Percentiles rank a stretch among this genome's conserved stretches.
phyloP scores from a whole-genome alignment of 2,797 vertebrate genomes.

The Scleropages formosus region DNA sequence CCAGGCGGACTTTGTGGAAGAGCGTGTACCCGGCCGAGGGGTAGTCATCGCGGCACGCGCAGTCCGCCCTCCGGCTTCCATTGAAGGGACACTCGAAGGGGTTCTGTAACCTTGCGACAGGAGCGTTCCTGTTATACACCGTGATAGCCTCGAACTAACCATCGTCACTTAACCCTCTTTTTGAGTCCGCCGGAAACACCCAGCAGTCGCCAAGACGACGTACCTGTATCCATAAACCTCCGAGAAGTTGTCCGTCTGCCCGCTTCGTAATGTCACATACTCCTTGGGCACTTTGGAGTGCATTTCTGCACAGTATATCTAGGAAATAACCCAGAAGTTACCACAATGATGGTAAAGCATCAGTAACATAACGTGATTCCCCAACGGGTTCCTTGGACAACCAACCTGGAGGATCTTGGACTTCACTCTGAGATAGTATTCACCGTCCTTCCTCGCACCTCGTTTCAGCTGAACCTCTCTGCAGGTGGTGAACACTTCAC shows the following conservation, averaged over 20 bases:
- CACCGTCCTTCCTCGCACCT: conserved; percentile 79
- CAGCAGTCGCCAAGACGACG: background rate
- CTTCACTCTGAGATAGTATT: conserved; percentile 81
- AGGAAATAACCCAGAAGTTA: conserved; percentile 39
- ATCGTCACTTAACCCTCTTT: background rate
- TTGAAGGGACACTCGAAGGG: conserved; percentile 93
- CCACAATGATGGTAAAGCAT: background rate
- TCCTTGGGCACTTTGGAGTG: conserved; percentile 82
- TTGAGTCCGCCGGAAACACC: background rate
- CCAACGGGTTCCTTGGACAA: conserved; percentile 10
- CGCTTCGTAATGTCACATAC: conserved; percentile 84
- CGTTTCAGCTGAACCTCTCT: conserved; percentile 81
- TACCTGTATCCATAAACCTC: conserved; percentile 92
- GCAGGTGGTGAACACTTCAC: conserved; percentile 80
- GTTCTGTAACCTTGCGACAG: conserved; percentile 76
- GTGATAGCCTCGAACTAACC: too few relatives aligned
- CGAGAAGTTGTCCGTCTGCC: conserved; percentile 92
- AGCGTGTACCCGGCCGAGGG: conserved; percentile 82
- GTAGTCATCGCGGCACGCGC: conserved; percentile 85
- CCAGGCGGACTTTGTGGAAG: conserved; percentile 88
- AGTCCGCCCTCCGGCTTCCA: conserved; percentile 84
- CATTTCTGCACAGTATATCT: conserved; percentile 93
- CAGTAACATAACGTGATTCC: too few relatives aligned
- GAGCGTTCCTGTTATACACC: background rate
- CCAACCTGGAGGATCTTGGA: conserved; percentile 86